Evolutionary conservation across 2,797 vertebrate genomes (phyloP).

Genomic region (Sebastes taczanowskii): DNA sequence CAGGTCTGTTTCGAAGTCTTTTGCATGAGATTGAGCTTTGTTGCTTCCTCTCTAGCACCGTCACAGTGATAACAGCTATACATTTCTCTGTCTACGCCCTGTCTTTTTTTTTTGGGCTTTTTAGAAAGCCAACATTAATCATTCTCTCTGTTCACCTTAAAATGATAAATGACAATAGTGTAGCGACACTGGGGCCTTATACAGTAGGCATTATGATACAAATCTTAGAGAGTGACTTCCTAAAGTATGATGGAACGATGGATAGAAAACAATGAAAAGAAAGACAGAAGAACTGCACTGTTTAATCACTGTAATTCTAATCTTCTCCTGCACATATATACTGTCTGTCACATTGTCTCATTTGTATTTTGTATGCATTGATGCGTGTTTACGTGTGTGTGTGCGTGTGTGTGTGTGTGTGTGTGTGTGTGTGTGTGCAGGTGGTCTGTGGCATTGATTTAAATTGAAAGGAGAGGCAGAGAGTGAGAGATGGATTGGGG

Average conservation of each 20-base stretch:
- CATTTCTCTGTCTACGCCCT: background rate
- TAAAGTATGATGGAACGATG: background rate
- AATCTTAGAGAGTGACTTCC: background rate
- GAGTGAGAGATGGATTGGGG: slow-evolving; percentile 26
- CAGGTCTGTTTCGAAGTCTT: background rate
- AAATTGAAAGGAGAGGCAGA: slow-evolving; percentile 8
- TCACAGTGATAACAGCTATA: background rate
- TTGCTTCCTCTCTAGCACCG: background rate
- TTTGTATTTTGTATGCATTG: background rate
- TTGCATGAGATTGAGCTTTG: background rate
- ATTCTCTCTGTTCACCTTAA: background rate
- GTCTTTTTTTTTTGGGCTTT: background rate
- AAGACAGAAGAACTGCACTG: background rate
- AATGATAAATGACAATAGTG: slow-evolving; percentile 7
- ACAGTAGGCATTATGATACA: background rate
- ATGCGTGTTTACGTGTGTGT: background rate
- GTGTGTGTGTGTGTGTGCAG: background rate
- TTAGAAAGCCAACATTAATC: background rate
- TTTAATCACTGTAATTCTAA: background rate
- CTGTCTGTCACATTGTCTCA: background rate
- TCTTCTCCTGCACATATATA: background rate
- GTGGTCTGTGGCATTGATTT: slow-evolving; percentile 25
- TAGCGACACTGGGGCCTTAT: background rate
- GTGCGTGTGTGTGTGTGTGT: background rate
- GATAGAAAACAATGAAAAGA: background rate